Conservation (phyloP, 37 sponge, comb jelly and placozoan species). For the Chondrosia reniformis region DNA sequence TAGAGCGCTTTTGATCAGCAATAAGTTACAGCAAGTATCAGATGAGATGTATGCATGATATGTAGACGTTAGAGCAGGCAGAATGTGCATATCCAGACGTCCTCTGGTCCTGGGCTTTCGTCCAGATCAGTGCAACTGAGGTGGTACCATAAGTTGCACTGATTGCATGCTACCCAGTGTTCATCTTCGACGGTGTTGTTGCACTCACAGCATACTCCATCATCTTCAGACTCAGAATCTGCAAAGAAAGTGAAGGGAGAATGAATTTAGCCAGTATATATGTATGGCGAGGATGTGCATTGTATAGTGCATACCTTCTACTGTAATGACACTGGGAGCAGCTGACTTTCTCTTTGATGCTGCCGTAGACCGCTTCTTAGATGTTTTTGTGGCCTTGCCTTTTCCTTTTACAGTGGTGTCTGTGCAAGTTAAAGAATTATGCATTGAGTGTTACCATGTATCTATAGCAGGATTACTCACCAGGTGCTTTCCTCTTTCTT, state of each 20-base stretch:
- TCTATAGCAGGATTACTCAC: too few species aligned
- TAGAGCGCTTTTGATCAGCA: too few species aligned
- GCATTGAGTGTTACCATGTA: too few species aligned
- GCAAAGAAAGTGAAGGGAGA: neutral
- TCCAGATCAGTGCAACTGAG: neutral
- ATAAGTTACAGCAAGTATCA: too few species aligned
- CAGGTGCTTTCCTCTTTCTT: neutral
- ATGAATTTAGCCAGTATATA: neutral
- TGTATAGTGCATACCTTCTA: neutral
- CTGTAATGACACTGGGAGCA: neutral
- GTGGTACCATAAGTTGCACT: constrained; percentile 5
- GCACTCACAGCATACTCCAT: constrained; percentile 9
- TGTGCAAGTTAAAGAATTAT: neutral
- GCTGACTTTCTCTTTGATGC: neutral
- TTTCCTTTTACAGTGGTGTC: neutral
- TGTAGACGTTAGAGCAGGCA: too few species aligned
- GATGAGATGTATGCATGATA: too few species aligned
- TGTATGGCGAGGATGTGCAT: neutral
- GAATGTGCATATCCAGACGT: neutral
- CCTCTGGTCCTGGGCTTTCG: neutral
- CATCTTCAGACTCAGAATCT: constrained; percentile 11
- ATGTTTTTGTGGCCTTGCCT: neutral
- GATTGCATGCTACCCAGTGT: constrained; percentile 19
- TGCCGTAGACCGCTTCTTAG: too few species aligned
- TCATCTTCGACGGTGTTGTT: neutral